These are phyloP conservation scores for Panthera uncia DNA, from an alignment of 2,113 vertebrate species.

Conservation along the genomic window DNA sequence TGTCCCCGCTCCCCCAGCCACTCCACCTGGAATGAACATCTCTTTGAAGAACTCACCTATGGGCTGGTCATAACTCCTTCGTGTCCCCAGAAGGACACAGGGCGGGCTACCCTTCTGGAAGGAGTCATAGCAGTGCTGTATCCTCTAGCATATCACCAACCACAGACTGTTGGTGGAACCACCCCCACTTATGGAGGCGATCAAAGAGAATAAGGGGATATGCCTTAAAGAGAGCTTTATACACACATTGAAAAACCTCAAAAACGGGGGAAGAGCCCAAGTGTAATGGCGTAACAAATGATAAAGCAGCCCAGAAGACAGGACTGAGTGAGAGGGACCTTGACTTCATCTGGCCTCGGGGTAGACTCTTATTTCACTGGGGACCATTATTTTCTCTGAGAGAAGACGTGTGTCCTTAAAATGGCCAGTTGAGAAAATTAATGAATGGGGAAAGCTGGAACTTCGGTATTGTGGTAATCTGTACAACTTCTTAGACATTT, in stretches of 20 bases:
- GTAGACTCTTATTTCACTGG: neutral
- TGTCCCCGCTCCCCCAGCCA: neutral
- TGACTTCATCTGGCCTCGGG: constrained; percentile 25
- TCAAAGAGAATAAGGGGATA: neutral
- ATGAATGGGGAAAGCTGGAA: constrained; percentile 35
- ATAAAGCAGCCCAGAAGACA: neutral
- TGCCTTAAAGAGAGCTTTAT: neutral
- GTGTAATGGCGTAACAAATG: neutral
- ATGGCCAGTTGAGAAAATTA: constrained; percentile 48
- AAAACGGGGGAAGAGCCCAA: neutral
- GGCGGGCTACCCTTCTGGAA: neutral
- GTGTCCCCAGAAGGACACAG: neutral
- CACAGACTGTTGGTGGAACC: neutral
- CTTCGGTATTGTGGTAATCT: constrained; percentile 49
- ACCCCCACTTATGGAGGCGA: fast-evolving
- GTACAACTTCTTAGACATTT: constrained; percentile 68
- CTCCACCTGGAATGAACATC: neutral
- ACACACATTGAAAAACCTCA: neutral
- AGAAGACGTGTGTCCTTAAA: neutral
- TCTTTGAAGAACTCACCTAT: neutral
- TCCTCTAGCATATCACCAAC: neutral
- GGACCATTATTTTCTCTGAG: neutral
- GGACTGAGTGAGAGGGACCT: neutral
- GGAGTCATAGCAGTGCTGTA: neutral
- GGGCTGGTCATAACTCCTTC: neutral